Conservation (phyloP, 1,140 invertebrate genomes). For the Bombus waltoni region DNA sequence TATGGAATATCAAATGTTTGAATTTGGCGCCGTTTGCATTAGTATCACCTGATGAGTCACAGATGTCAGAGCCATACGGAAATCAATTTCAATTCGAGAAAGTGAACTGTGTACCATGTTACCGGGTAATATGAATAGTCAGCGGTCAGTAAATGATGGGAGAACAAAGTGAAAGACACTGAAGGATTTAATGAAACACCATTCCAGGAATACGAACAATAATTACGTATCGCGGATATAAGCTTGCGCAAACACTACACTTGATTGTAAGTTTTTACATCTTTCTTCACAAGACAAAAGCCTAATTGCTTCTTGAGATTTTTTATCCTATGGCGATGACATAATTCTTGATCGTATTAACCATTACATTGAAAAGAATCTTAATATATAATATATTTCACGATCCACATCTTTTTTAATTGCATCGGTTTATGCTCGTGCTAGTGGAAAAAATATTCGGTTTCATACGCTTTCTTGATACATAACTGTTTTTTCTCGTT, state of each 20-base stretch:
- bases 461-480: not conserved
- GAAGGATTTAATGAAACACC: not conserved
- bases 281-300: not conserved
- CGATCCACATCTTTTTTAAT: no score
- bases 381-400: not conserved
- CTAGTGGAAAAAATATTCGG: not conserved
- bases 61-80: conserved; percentile 31
- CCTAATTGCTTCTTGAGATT: not conserved
- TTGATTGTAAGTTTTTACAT: not conserved
- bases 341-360: not conserved
- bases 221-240: not conserved
- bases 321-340: not conserved
- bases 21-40: conserved; percentile 19
- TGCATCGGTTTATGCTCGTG: not conserved
- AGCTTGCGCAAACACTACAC: not conserved
- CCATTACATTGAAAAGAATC: not conserved
- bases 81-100: conserved; percentile 64
- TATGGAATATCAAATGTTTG: not conserved
- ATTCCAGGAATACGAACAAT: conserved; percentile 19
- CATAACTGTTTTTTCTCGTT: not conserved
- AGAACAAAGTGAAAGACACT: conserved; percentile 26
- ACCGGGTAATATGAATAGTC: conserved; percentile 46
- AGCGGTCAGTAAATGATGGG: not conserved
- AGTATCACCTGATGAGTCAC: not conserved
- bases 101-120: conserved; percentile 60